A percentile compares a stretch with the other conserved stretches of the same genome.
These are phyloP conservation scores for Apistogramma diplotaenia DNA, from an alignment of 2,113 vertebrate species.

Conservation along the genomic window DNA sequence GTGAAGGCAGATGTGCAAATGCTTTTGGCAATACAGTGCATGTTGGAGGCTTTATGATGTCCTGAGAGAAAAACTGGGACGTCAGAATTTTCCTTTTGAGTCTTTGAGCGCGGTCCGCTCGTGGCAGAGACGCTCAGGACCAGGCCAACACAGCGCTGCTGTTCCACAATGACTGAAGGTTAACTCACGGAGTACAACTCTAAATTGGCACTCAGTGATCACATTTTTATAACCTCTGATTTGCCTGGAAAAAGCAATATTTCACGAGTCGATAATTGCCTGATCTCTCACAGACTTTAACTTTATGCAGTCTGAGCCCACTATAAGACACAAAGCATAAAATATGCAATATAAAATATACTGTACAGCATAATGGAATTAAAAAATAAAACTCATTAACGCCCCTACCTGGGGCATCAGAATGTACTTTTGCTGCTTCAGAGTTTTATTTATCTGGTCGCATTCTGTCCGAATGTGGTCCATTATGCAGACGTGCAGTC, in stretches of 20 bases:
- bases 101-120: neutral
- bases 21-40: too few species aligned
- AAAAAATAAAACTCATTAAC: neutral
- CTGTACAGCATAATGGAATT: neutral
- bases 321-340: neutral
- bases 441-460: neutral
- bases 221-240: neutral
- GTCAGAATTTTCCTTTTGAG: too few species aligned
- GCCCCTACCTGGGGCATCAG: neutral
- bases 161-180: neutral
- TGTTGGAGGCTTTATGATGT: neutral
- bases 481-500: neutral
- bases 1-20: too few species aligned
- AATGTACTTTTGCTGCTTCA: neutral
- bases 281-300: neutral
- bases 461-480: neutral
- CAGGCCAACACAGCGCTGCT: neutral
- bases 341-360: neutral
- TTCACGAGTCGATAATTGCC: neutral
- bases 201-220: neutral
- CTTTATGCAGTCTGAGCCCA: neutral
- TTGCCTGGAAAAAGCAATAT: neutral
- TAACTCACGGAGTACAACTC: neutral
- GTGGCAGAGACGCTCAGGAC: neutral
- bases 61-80: neutral